Evolutionary conservation across 2,797 vertebrate genomes (phyloP), one percentile per base, ranked within the genome.

Genomic region (Loriculus beryllinus): DNA sequence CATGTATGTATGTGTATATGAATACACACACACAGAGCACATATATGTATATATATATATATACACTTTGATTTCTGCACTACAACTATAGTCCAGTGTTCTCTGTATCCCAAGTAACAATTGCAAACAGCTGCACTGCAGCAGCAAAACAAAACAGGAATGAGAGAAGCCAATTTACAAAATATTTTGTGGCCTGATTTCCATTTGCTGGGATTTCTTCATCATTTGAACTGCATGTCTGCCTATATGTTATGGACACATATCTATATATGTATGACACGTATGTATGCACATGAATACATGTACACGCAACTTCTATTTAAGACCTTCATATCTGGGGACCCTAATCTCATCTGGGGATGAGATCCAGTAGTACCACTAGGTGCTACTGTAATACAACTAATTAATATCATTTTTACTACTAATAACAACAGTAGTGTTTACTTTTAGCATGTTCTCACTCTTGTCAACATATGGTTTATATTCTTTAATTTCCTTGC

Each of bases 381-480:
- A 96, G 96, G 95, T 97, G 95, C 56, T 96, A 97, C 95, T 97
- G 88, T 96, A 97, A 97, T 97, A 95, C 95, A 96, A 96, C 82
- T 92, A 94, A 95, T 96, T 96, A 96, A 95, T 93, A 96, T 92
- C 92, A 94, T 92, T 96, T 95, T 96, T 92, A 77, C 69, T 49
- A 83, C 18, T 93, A 93, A 28, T 96, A 96, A 75, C 64, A 91
- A 71, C 78, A 88, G 42, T 35, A 77, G 37, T 85, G 86, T 94
- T 95, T 95, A 95, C 83, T 94, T 94, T 68, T 64, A 86, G 60
- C 22, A 18, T 68, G 47, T 80, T 92, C 60, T 77, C 60, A 54
- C 67, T 92, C 81, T 91, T 86, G 71, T n/a, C 70, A 93, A 86
- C 59, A 7, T 62, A 91, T 71, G 48, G 76, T 78, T 49, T 76